Base-by-base conservation (phyloP, 2,797 vertebrate genomes). In the Spea hammondii region DNA sequence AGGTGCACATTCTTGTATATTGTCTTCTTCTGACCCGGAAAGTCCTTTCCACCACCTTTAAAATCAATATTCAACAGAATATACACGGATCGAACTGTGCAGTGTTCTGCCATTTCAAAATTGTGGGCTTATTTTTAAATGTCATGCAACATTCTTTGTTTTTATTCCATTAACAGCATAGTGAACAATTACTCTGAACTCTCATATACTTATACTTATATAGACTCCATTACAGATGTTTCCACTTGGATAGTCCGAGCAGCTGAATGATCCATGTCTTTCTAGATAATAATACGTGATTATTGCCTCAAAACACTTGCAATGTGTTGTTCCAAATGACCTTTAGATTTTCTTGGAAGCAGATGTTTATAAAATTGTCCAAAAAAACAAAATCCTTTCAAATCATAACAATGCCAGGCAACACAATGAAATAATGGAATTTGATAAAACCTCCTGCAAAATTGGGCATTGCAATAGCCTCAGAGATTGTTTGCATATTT, bases 171-270 rank as follows among this genome's bases (percentile, higher is more conserved):
- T 49, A 69, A 46, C 49, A 48, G n/a, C 60, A 62, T 17, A 50
- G 13, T 13, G 57, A 71, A 64, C 67, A 75, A 76, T 76, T 75
- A 75, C 50, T 13, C 32, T 75, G 72, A 67, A 70, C 75, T 75
- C 46, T 59, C 72, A 75, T 76, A 70, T 53, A 65, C 54, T 76
- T 72, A 32, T 32, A 32, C 32, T 32, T 32, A 32, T 32, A 32
- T 32, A 72, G 32, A 72, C 67, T 47, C 74, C 69, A 82, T 77
- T 82, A 82, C 79, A 82, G 79, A 82, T 82, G 79, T 72, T 77
- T 77, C 70, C 79, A 75, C 66, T 82, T 67, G 70, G 79, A 68
- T 82, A 73, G 74, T 80, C 62, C 49, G 66, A 66, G 64, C 69
- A 71, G 65, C 53, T 68, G 65, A n/a, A 13, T 69, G 50, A 51